phyloP scores from a whole-genome alignment of 2,113 vertebrate species.

The Sylvia atricapilla region DNA sequence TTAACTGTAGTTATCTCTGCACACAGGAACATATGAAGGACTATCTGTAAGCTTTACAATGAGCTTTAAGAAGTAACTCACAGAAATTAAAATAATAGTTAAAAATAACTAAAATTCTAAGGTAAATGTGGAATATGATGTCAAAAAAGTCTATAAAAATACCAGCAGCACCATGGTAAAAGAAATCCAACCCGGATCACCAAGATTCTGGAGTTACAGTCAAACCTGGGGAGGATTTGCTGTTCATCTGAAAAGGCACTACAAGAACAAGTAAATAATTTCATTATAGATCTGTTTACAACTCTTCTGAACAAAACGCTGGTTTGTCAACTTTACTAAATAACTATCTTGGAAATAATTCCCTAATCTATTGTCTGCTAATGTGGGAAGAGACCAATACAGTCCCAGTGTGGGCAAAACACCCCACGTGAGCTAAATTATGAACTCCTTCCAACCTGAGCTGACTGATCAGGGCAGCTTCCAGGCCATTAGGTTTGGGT shows the following conservation, averaged over 20 bases:
- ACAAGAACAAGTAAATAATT: not conserved
- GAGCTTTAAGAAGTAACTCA: not conserved
- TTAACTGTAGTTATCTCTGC: not conserved
- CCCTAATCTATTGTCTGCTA: not conserved
- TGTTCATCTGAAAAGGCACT: not conserved
- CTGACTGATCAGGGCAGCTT: fast-evolving
- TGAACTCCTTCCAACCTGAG: not conserved
- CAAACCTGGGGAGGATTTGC: not conserved
- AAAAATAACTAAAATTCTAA: not conserved
- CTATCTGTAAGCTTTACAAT: not conserved
- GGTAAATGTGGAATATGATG: not conserved
- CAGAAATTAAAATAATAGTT: not conserved
- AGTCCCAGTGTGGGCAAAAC: not conserved
- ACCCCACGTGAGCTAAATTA: not conserved
- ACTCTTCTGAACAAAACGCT: not conserved
- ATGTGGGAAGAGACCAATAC: fast-evolving
- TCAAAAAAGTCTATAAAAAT: not conserved
- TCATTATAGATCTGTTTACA: not conserved
- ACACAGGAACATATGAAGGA: not conserved
- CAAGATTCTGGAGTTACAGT: not conserved
- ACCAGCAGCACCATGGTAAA: not conserved
- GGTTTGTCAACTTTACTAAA: not conserved
- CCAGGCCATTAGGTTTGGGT: not conserved
- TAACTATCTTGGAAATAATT: not conserved
- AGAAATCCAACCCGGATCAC: not conserved